Conservation (phyloP, 2,113 vertebrate species). For the Morone saxatilis region DNA sequence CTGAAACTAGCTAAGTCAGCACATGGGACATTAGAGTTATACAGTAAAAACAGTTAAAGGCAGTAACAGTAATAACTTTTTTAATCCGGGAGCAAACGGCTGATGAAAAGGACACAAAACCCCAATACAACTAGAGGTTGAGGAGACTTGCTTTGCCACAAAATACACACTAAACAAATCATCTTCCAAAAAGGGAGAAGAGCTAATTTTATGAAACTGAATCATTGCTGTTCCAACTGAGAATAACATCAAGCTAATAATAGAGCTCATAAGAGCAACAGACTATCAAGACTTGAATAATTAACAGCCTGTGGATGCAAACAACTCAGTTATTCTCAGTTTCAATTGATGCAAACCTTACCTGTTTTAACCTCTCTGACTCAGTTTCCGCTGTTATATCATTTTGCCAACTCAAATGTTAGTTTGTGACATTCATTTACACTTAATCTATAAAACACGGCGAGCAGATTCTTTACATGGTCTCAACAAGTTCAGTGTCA, state of each 20-base stretch:
- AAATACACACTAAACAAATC: neutral
- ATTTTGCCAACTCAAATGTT: conserved; percentile 38
- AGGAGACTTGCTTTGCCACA: neutral
- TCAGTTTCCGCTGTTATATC: conserved; percentile 5
- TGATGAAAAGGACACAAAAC: conserved; percentile 9
- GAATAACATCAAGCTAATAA: conserved; percentile 34
- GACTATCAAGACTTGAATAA: conserved; percentile 28
- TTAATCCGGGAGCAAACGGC: neutral
- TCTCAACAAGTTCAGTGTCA: neutral
- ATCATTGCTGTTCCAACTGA: neutral
- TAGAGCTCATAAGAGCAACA: conserved; percentile 16
- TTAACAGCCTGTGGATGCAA: conserved; percentile 29
- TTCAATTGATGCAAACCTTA: neutral
- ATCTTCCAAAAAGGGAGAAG: neutral
- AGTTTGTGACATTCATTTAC: conserved; percentile 46
- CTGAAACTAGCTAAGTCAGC: neutral
- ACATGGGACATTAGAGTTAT: neutral
- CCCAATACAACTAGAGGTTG: neutral
- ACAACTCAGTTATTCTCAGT: conserved; percentile 23
- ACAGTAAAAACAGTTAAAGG: conserved; percentile 8
- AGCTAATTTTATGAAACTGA: neutral
- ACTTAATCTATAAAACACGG: neutral
- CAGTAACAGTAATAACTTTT: neutral
- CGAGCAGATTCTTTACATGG: neutral
- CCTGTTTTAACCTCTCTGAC: conserved; percentile 10